Conservation (phyloP, 2,113 vertebrate species). For the Lophotis ruficrista region DNA sequence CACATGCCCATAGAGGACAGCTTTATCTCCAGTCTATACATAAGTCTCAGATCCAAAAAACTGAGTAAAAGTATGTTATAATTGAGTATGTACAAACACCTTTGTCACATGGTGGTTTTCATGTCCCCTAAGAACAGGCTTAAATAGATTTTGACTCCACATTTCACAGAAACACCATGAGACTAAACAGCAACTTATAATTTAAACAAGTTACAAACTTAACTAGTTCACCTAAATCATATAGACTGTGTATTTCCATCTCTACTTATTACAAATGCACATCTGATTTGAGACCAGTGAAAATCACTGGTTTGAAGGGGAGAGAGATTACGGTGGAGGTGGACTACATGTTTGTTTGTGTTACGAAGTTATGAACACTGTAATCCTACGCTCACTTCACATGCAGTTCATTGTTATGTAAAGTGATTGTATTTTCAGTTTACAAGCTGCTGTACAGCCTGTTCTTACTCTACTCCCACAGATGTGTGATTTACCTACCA, state of each 20-base stretch:
- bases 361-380: not conserved
- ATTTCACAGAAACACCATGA: not conserved
- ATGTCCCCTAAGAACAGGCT: not conserved
- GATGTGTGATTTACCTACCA: not conserved
- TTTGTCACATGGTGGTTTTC: not conserved
- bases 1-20: not conserved
- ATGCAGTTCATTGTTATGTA: not conserved
- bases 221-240: not conserved
- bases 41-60: not conserved
- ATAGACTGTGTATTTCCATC: not conserved
- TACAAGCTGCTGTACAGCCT: not conserved
- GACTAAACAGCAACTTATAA: not conserved
- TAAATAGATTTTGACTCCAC: not conserved
- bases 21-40: not conserved
- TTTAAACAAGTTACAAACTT: not conserved
- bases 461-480: not conserved
- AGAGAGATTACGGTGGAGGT: not conserved
- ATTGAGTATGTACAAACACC: not conserved
- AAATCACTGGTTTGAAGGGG: not conserved
- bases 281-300: not conserved
- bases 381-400: not conserved
- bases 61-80: not conserved
- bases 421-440: not conserved
- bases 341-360: not conserved
- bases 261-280: not conserved